Evolutionary conservation across 2,797 vertebrate genomes (phyloP).

Genomic region (Rachycentron canadum): DNA sequence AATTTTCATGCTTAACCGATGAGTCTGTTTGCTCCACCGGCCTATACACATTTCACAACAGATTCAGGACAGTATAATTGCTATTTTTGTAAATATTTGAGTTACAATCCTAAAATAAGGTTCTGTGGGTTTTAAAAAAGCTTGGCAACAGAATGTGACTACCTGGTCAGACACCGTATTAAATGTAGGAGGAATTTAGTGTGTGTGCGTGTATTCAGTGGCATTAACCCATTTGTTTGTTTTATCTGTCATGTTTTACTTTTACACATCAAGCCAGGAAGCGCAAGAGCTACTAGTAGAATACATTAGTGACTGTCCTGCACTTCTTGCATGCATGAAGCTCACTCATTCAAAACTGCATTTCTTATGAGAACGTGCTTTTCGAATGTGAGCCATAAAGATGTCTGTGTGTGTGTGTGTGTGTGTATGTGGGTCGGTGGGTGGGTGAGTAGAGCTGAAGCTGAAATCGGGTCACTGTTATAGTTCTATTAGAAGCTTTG

Average conservation of each 20-base stretch:
- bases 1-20: background rate
- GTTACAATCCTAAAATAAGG: too few relatives aligned
- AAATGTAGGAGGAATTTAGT: background rate
- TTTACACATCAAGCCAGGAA: slow-evolving; percentile 15
- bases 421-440: slow-evolving; percentile 11
- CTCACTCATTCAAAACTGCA: slow-evolving; percentile 58
- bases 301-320: slow-evolving; percentile 25
- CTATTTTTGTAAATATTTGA: background rate
- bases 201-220: slow-evolving; percentile 7
- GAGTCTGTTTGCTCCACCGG: background rate
- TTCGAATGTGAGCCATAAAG: slow-evolving; percentile 55
- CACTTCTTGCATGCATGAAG: slow-evolving; percentile 7
- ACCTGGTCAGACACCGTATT: background rate
- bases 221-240: slow-evolving; percentile 13
- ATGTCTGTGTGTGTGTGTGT: slow-evolving; percentile 32
- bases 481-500: slow-evolving; percentile 60
- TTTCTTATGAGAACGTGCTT: slow-evolving; percentile 64
- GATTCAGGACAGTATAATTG: background rate
- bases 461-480: slow-evolving; percentile 77
- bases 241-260: slow-evolving; percentile 30
- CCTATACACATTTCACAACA: background rate
- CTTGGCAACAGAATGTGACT: background rate
- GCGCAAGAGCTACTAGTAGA: slow-evolving; percentile 22
- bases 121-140: background rate
- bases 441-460: slow-evolving; percentile 12